Base-by-base conservation (phyloP, 2,113 vertebrate genomes). In the Eulemur macaco region DNA sequence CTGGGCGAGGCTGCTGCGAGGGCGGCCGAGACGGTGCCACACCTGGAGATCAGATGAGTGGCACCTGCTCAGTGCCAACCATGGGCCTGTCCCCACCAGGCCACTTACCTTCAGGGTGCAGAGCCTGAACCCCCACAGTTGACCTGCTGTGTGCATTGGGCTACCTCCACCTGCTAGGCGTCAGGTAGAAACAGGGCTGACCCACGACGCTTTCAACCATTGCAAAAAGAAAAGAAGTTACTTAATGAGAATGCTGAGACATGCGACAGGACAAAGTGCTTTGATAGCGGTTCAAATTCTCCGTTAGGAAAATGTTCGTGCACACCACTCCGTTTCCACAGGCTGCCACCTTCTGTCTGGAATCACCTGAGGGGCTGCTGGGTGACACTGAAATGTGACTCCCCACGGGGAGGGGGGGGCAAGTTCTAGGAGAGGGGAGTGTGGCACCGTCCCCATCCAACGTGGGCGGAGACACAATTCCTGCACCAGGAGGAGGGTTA, bases 351-450 rank as follows among this genome's bases (percentile, higher is more conserved):
- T 45, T 17, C 9, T 0, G 13, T 56, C 20, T 17, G 54, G 42
- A 39, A 45, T 37, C 29, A 21, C 2, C 11, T 0, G 3, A 34
- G 25, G 18, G 27, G 27, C 52, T 27, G 11, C 14, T 0, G 52
- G 50, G 6, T 27, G 42, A 42, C 39, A 15, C 6, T 29, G 47
- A 68, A 47, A 45, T 17, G 39, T 0, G 6, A 39, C 42, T 34
- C 27, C 89, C n/a, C 5, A 0, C 3, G 6, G n/a, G 3, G 39
- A 3, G 39, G 3, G 39, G 27, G 47, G 12, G 15, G n/a, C 17
- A 1, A 0, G 17, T 10, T 64, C 37, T 34, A 20, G 34, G 50
- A 11, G 8, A 0, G 1, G n/a, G 8, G 3, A 20, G 0, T 0
- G 34, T 23, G 64, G 45, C 15, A 3, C 14, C 23, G 0, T 3